Evolutionary conservation across 2,888 invertebrate genomes (phyloP).

Genomic region (Megamerina dolium): DNA sequence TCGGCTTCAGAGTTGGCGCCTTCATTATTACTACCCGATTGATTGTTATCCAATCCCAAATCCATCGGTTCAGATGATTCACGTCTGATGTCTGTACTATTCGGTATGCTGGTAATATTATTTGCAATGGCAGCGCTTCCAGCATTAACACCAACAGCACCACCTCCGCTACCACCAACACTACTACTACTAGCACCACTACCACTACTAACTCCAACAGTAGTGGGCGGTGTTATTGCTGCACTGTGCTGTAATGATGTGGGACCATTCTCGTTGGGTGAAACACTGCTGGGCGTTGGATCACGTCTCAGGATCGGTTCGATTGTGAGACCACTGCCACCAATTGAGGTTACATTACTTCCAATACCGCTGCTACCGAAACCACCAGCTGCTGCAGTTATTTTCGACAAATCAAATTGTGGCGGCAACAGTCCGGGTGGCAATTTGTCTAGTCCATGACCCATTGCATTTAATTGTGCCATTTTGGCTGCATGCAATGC

Average conservation of each 20-base stretch:
- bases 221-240: background rate
- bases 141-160: too few relatives aligned
- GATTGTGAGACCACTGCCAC: conserved; percentile 36
- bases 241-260: conserved; percentile 13
- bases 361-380: conserved; percentile 17
- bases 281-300: conserved; percentile 25
- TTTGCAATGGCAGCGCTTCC: conserved; percentile 14
- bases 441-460: conserved; percentile 54
- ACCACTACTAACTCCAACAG: conserved; percentile 15
- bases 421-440: conserved; percentile 48
- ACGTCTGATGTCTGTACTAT: conserved; percentile 34
- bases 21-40: conserved; percentile 44
- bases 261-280: conserved; percentile 26
- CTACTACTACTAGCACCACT: conserved; percentile 10
- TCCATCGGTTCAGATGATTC: conserved; percentile 49
- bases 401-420: conserved; percentile 47
- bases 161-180: background rate
- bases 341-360: conserved; percentile 2
- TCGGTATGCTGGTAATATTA: conserved; percentile 11
- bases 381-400: conserved; percentile 25
- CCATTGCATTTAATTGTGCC: conserved; percentile 68
- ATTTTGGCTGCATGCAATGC: conserved; percentile 73
- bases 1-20: conserved; percentile 43
- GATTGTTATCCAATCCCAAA: conserved; percentile 43
- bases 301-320: conserved; percentile 42